Evolutionary conservation across 2,797 vertebrate genomes (phyloP).

Genomic region (Selene dorsalis): DNA sequence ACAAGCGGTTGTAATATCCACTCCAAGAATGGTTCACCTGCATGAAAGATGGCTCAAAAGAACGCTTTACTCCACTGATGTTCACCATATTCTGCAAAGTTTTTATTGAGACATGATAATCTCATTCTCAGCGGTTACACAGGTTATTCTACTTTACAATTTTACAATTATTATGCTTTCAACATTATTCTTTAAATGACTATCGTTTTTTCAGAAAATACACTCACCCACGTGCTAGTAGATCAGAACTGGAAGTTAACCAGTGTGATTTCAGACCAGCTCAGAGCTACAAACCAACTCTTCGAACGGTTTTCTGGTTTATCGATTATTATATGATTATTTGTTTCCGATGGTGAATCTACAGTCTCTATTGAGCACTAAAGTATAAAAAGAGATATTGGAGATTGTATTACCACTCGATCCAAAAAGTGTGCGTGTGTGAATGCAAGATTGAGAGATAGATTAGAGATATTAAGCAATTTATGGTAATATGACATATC

Average conservation of each 20-base stretch:
- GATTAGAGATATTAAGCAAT: constrained; percentile 44
- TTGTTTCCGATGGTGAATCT: constrained; percentile 34
- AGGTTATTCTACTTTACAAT: constrained; percentile 39
- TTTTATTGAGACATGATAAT: constrained; percentile 21
- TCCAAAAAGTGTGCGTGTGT: constrained; percentile 60
- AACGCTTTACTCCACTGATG: constrained; percentile 60
- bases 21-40: constrained; percentile 73
- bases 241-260: constrained; percentile 42
- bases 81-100: constrained; percentile 50
- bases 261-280: constrained; percentile 42
- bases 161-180: constrained; percentile 10
- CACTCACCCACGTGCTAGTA: constrained; percentile 28
- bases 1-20: constrained; percentile 65
- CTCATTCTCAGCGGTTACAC: constrained; percentile 9
- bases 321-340: constrained; percentile 32
- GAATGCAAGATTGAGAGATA: constrained; percentile 42
- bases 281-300: constrained; percentile 41
- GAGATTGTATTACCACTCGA: constrained; percentile 46
- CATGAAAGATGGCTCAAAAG: constrained; percentile 71
- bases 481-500: constrained; percentile 46
- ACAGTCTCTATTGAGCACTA: constrained; percentile 27
- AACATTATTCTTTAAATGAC: constrained; percentile 30
- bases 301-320: constrained; percentile 30
- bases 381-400: constrained; percentile 21
- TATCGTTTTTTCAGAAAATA: constrained; percentile 26